Base-by-base conservation (phyloP, 2,888 invertebrate genomes). In the Lepetodrilus schrolli region DNA sequence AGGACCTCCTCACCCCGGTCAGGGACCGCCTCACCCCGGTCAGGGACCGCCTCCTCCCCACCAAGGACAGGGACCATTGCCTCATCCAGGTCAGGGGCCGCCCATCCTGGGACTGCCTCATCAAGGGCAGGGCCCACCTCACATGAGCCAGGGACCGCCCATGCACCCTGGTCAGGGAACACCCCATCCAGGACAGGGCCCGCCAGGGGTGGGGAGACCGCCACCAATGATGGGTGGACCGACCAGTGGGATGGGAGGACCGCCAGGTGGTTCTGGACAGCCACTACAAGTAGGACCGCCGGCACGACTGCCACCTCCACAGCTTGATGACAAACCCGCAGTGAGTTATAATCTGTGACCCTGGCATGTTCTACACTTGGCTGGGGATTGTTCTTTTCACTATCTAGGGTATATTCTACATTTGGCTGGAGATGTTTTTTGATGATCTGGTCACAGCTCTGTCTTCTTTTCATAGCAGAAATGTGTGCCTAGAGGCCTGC, bases 191-290 rank as follows among this genome's bases (percentile, higher is more conserved):
- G 50, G 49, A 13, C 50, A 17, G 13, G 38, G 68, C n/a, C 23
- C 37, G 7, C 37, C 38, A 30, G 51, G 72, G 38, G 34, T 58
- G 26, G 69, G 66, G 1, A 76, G 51, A 17, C 68, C 51, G n/a
- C 68, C 69, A 20, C 74, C 73, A 69, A 70, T 72, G 74, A 68
- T 49, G 34, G 75, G 73, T 4, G 72, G 72, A 5, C 74, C 58
- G 10, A 70, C 65, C 17, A 71, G 58, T 70, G 20, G 30, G 8
- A 71, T 66, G 3, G 71, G 72, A 21, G 75, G 73, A n/a, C 73
- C 69, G 13, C 74, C 66, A 10, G 48, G 26, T 8, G 47, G 30
- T 50, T 20, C 38, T 4, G 66, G 68, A 20, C 70, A 43, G 7
- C 47, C 66, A n/a, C 72, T 71, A 10, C 74, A 66, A 50, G 70